These are phyloP conservation scores for Sebastes melanostomus DNA, from an alignment of 2,797 vertebrate genomes.

Conservation along the genomic window DNA sequence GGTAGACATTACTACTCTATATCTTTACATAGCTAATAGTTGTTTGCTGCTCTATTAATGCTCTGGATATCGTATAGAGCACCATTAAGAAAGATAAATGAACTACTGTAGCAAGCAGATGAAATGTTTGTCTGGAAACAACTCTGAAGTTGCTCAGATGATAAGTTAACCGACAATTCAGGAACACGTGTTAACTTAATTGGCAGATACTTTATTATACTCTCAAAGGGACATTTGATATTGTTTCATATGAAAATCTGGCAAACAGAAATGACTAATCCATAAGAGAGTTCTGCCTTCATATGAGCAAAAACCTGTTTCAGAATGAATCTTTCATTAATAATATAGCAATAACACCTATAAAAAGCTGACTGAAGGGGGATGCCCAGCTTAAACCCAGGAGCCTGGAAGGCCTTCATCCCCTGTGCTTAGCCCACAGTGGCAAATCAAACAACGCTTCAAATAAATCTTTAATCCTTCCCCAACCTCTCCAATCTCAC, in stretches of 20 bases:
- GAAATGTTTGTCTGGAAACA: not conserved
- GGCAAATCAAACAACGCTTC: conserved; percentile 43
- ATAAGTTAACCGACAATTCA: not conserved
- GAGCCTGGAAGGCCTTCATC: conserved; percentile 12
- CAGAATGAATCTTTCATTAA: not conserved
- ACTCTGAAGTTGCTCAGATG: not conserved
- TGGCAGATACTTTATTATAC: not conserved
- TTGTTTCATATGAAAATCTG: not conserved
- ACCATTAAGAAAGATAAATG: not conserved
- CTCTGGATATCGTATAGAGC: no score
- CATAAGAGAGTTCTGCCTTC: not conserved
- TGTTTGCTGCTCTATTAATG: no score
- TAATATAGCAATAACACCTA: not conserved
- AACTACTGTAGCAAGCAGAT: not conserved
- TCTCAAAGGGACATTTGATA: not conserved
- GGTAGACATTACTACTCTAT: no score
- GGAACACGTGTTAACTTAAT: not conserved
- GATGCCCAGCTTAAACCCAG: not conserved
- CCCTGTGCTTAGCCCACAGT: not conserved
- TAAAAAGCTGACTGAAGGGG: not conserved
- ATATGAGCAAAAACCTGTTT: not conserved
- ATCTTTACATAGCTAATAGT: no score
- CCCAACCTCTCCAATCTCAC: conserved; percentile 30
- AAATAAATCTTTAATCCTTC: conserved; percentile 41
- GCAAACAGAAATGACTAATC: not conserved